Evolutionary conservation across 2,113 vertebrate species (phyloP), one percentile per base, ranked within the genome.

Genomic region (Edolisoma coerulescens): DNA sequence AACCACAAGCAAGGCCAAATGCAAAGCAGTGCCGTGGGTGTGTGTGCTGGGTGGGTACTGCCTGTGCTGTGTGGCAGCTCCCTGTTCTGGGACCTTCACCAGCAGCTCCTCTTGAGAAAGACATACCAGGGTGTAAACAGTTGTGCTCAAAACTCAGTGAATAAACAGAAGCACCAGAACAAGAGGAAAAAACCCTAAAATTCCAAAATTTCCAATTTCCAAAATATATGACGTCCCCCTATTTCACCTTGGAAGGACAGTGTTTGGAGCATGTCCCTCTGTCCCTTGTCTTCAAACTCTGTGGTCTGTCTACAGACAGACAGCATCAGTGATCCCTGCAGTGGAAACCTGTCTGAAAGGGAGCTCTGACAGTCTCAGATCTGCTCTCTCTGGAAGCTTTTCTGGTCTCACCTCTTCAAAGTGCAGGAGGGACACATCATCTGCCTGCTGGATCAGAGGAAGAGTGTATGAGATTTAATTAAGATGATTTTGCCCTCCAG

Each of bases 401-500:
- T 84, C 76, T 18, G 14, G 47, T 39, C 13, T 41, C 69, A 47
- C 35, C 59, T 92, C 95, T 86, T 94, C 85, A 71, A 92, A 96
- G 92, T 30, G 47, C 71, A 53, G 68, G 47, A 90, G 41, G 60
- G 71, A 92, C 89, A 52, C 77, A 86, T 45, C 90, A 87, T 74
- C 85, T 92, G 95, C 64, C 77, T 95, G 86, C 60, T 81, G 90
- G 88, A 96, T 94, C 76, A 95, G 64, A 94, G 41, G 65, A 89
- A 93, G 57, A 90, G 30, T 3, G 39, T 70, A 89, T 42, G 64
- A 93, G 80, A 89, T 93, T 95, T 94, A 95, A 95, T 97, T 84
- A 93, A 91, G 65, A 91, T 73, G 79, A 71, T 60, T 92, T 89
- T 94, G 85, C 83, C 90, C 79, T 97, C 95, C 79, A 84, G 95